These are phyloP conservation scores for Gadopsis bispinosus DNA, from an alignment of 2,797 vertebrate genomes.

Conservation along the genomic window DNA sequence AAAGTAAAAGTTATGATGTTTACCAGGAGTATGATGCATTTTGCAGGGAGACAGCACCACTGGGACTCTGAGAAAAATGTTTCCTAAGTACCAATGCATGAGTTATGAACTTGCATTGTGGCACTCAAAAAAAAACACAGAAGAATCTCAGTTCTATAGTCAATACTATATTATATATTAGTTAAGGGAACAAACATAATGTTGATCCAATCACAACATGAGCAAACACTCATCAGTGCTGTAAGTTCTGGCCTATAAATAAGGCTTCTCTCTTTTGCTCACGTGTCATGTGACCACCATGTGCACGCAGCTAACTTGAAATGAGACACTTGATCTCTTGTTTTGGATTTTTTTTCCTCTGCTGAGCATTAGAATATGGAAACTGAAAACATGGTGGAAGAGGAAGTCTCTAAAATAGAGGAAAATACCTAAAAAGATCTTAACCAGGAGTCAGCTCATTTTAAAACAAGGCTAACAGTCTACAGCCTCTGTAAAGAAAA, in stretches of 20 bases:
- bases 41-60: neutral
- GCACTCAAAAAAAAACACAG: neutral
- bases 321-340: constrained; percentile 29
- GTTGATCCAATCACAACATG: constrained; percentile 16
- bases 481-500: neutral
- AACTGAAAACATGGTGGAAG: neutral
- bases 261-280: constrained; percentile 18
- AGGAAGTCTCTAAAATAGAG: neutral
- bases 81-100: neutral
- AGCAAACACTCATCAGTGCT: constrained; percentile 6
- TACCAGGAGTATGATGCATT: neutral
- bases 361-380: neutral
- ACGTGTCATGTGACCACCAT: constrained; percentile 34
- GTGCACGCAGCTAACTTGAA: constrained; percentile 24
- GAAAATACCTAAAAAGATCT: neutral
- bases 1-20: neutral
- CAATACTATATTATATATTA: neutral
- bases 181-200: constrained; percentile 7
- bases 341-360: constrained; percentile 7
- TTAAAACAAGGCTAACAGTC: neutral
- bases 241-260: constrained; percentile 34
- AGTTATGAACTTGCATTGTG: constrained; percentile 1
- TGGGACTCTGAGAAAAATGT: constrained; percentile 12
- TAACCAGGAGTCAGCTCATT: neutral
- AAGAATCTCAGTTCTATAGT: neutral